A percentile compares a stretch with the other conserved stretches of the same genome.
Evolutionary conservation across 2,113 vertebrate genomes (phyloP).

Genomic region (Melanerpes formicivorus): DNA sequence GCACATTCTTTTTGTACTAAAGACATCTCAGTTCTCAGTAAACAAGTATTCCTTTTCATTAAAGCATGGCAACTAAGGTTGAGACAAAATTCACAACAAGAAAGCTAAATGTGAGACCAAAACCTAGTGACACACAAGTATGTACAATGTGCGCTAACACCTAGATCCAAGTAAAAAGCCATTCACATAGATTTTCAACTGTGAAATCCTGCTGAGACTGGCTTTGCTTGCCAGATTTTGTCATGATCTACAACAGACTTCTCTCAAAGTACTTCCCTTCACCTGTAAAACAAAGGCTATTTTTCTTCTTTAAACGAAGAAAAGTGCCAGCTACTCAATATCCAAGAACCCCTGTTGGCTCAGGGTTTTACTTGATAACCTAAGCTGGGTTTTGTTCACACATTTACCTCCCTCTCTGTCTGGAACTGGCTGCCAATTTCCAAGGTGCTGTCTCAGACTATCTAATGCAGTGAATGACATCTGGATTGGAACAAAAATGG

Average conservation of each 20-base stretch:
- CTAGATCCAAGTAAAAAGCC: constrained; percentile 41
- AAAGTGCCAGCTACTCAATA: constrained; percentile 10
- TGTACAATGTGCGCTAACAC: background rate
- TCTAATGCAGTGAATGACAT: constrained; percentile 48
- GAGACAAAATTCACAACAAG: constrained; percentile 1
- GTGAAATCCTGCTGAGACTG: constrained; percentile 58
- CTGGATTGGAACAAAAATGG: constrained; percentile 39
- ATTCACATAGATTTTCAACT: constrained; percentile 43
- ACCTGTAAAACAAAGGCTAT: constrained; percentile 35
- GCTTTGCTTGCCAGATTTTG: constrained; percentile 52
- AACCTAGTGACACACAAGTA: background rate
- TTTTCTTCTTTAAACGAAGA: constrained; percentile 43
- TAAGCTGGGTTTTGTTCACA: constrained; percentile 1
- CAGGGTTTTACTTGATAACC: background rate
- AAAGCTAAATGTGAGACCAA: constrained; percentile 8
- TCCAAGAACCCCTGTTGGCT: background rate
- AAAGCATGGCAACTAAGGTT: background rate
- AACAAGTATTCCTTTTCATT: background rate
- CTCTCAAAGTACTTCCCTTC: constrained; percentile 12
- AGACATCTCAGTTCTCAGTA: background rate
- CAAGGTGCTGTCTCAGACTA: background rate
- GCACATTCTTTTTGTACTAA: background rate
- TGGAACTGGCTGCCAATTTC: constrained; percentile 32
- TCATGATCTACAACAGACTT: constrained; percentile 17
- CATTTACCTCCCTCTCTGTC: background rate